phyloP scores from a whole-genome alignment of 2,888 invertebrate species.

The Pandemis cinnamomeana region DNA sequence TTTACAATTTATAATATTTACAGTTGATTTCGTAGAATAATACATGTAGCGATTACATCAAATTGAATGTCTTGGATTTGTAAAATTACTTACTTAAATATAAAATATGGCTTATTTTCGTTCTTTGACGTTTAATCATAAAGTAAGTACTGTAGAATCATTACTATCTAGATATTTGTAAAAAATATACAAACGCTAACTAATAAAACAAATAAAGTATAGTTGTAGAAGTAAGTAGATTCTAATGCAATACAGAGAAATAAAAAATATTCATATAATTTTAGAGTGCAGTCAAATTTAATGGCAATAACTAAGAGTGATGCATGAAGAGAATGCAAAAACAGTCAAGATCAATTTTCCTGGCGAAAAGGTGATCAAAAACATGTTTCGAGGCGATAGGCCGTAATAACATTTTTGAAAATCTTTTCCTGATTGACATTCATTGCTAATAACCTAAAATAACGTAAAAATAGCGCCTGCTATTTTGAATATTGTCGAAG shows the following conservation, averaged over 20 bases:
- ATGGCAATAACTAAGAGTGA: conserved; percentile 14
- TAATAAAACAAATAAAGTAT: conserved; percentile 11
- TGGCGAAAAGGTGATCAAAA: not conserved
- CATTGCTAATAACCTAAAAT: conserved; percentile 1
- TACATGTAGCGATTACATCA: conserved; percentile 39
- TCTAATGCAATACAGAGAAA: conserved; percentile 5
- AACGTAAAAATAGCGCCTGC: conserved; percentile 4
- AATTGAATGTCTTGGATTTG: conserved; percentile 41
- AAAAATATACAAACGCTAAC: conserved; percentile 41
- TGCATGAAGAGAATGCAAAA: not conserved
- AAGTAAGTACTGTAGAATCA: conserved; percentile 40
- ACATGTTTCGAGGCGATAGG: not conserved
- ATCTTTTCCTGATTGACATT: not conserved
- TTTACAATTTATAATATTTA: conserved; percentile 41
- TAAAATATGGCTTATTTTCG: conserved; percentile 42
- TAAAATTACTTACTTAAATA: conserved; percentile 42
- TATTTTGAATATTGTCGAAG: conserved; percentile 1
- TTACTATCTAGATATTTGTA: conserved; percentile 39
- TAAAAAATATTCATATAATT: not conserved
- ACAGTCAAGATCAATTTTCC: conserved; percentile 1
- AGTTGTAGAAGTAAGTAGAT: conserved; percentile 25
- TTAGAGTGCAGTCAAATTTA: conserved; percentile 7
- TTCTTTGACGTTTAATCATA: conserved; percentile 40
- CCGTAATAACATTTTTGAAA: not conserved
- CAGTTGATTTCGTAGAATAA: conserved; percentile 36